A percentile compares a stretch with the other conserved stretches of the same genome.
phyloP scores from a whole-genome alignment of 2,797 vertebrate species.

The Paedocypris micromegethes region DNA sequence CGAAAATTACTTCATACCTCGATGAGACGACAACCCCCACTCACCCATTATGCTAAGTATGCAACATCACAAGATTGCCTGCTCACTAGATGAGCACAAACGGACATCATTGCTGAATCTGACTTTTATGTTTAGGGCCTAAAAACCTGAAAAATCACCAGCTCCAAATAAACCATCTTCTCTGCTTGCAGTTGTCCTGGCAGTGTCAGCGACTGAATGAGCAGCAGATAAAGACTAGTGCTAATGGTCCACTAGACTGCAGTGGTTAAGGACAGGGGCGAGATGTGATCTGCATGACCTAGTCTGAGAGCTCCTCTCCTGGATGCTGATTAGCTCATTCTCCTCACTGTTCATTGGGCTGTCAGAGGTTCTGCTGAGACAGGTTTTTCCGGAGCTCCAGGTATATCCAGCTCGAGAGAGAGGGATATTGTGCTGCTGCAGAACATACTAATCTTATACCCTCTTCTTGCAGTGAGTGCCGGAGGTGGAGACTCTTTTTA shows the following conservation, averaged over 20 bases:
- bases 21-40: too few relatives aligned
- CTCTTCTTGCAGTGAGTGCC: conserved; percentile 10
- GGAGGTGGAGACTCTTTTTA: conserved; percentile 21
- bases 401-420: conserved; percentile 8
- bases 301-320: conserved; percentile 26
- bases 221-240: conserved; percentile 20
- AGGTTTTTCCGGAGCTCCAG: conserved; percentile 17
- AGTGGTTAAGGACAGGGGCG: conserved; percentile 6
- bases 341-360: conserved; percentile 12
- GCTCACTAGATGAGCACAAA: conserved; percentile 26
- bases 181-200: not conserved
- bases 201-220: conserved; percentile 13
- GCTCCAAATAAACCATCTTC: conserved; percentile 16
- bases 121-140: conserved; percentile 3
- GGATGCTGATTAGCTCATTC: conserved; percentile 36
- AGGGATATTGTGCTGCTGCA: conserved; percentile 34
- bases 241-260: conserved; percentile 22
- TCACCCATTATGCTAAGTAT: conserved; percentile 20
- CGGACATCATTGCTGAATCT: not conserved
- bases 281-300: conserved; percentile 19
- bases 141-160: conserved; percentile 17
- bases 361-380: conserved; percentile 35
- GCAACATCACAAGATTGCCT: conserved; percentile 23
- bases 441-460: conserved; percentile 31
- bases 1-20: too few relatives aligned